These are phyloP conservation scores for Entelurus aequoreus DNA, from an alignment of 2,113 vertebrate genomes.

Conservation along the genomic window DNA sequence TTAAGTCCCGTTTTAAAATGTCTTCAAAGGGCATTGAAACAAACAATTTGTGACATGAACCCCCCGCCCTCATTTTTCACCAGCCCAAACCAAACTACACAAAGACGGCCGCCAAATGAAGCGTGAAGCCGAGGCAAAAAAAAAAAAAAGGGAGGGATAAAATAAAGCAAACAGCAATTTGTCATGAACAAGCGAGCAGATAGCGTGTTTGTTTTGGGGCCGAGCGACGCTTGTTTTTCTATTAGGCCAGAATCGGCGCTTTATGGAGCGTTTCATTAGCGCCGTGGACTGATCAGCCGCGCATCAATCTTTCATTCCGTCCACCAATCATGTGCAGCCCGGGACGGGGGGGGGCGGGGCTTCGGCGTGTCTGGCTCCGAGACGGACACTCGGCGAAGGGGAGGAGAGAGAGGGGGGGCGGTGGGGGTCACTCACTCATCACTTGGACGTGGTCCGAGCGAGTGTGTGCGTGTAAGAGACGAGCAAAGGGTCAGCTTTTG, in stretches of 20 bases:
- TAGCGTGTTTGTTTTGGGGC: conserved; percentile 45
- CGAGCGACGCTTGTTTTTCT: conserved; percentile 34
- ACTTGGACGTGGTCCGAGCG: conserved; percentile 44
- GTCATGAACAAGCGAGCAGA: conserved; percentile 20
- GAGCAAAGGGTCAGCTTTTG: conserved; percentile 63
- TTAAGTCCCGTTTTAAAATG: neutral
- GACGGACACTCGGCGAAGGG: conserved; percentile 37
- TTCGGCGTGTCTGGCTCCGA: conserved; percentile 35
- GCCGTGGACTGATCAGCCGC: conserved; percentile 46
- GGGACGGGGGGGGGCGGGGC: conserved; percentile 15
- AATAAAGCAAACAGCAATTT: conserved; percentile 29
- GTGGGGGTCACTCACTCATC: conserved; percentile 66
- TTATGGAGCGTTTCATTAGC: conserved; percentile 64
- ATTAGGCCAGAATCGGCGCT: conserved; percentile 42
- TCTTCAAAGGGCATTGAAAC: too few relatives aligned
- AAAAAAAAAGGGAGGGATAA: neutral
- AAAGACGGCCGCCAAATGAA: conserved; percentile 3
- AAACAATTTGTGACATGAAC: neutral
- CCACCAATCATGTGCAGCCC: conserved; percentile 54
- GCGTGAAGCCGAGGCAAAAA: conserved; percentile 9
- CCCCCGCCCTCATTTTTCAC: neutral
- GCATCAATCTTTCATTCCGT: conserved; percentile 66
- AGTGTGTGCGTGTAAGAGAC: conserved; percentile 27
- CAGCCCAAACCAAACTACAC: neutral
- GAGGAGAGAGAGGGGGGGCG: conserved; percentile 5